phyloP scores from a whole-genome alignment of 2,888 invertebrate genomes.

The Melinaea marsaeus region DNA sequence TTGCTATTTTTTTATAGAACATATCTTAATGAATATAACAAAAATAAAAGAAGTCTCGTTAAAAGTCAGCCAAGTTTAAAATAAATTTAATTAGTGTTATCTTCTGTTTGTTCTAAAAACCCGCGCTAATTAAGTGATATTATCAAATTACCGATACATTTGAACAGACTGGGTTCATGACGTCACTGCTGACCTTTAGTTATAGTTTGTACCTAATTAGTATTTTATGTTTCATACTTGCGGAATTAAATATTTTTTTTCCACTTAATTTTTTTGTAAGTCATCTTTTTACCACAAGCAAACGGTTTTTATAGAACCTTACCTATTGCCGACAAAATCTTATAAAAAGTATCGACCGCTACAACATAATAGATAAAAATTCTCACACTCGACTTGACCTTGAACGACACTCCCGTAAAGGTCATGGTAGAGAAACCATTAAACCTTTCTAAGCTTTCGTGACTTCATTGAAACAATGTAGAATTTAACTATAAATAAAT shows the following conservation, averaged over 20 bases:
- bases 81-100: too few species aligned
- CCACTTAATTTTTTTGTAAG: too few species aligned
- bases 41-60: too few species aligned
- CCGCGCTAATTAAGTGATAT: not conserved
- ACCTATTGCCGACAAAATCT: too few species aligned
- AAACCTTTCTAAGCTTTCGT: conserved; percentile 16
- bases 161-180: not conserved
- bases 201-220: not conserved
- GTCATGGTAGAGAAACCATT: conserved; percentile 8
- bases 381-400: not conserved
- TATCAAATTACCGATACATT: not conserved
- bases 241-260: too few species aligned
- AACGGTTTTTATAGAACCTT: too few species aligned
- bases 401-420: not conserved
- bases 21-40: too few species aligned
- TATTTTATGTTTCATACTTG: not conserved
- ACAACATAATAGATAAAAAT: not conserved
- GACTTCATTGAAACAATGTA: conserved; percentile 33
- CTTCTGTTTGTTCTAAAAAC: too few species aligned
- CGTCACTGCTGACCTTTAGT: not conserved
- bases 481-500: conserved; percentile 11
- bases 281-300: too few species aligned
- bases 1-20: too few species aligned
- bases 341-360: not conserved
- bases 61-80: too few species aligned